These are phyloP conservation scores for Metopolophium dirhodum DNA, from an alignment of 1,140 invertebrate genomes.

Conservation along the genomic window DNA sequence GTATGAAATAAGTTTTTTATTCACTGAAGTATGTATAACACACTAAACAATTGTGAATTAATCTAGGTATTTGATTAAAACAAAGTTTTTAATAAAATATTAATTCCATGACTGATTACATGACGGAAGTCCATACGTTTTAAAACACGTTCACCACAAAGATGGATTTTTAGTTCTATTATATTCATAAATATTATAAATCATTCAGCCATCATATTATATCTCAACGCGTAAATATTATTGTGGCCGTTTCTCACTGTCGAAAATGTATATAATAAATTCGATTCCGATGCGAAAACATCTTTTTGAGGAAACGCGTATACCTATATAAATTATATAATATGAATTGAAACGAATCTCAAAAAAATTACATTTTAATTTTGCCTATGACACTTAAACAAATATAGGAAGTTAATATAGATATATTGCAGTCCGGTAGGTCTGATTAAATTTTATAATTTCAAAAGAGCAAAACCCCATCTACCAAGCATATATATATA, in stretches of 20 bases:
- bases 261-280: background rate
- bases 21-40: background rate
- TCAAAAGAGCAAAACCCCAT: background rate
- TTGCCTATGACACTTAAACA: too few relatives aligned
- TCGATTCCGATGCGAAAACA: background rate
- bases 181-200: background rate
- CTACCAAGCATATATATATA: too few relatives aligned
- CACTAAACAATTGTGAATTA: background rate
- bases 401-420: too few relatives aligned
- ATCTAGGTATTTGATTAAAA: background rate
- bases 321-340: too few relatives aligned
- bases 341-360: too few relatives aligned
- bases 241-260: background rate
- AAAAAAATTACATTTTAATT: too few relatives aligned
- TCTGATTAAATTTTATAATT: background rate
- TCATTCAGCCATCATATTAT: background rate
- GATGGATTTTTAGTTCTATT: background rate
- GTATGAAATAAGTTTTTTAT: conserved; percentile 5
- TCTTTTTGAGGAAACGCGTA: background rate
- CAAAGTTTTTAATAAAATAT: background rate
- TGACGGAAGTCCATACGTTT: background rate
- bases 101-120: background rate
- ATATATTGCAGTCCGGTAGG: too few relatives aligned
- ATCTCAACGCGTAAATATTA: background rate
- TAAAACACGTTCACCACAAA: background rate